Conservation (phyloP, 1,140 invertebrate genomes). For the Nasonia giraulti region DNA sequence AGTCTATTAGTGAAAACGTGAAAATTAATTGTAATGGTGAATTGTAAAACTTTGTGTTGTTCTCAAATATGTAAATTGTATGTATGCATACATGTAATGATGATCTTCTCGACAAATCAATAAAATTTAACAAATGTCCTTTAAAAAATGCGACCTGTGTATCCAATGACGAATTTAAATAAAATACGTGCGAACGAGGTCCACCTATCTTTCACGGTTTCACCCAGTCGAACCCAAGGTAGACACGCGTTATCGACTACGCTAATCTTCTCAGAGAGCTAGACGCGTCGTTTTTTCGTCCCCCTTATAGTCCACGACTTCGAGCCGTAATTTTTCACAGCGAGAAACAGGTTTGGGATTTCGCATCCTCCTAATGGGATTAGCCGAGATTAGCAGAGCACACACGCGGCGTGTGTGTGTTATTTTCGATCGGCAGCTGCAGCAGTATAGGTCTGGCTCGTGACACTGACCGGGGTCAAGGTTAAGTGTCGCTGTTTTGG, state of each 20-base stretch:
- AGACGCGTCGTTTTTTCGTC: not conserved
- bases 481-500: constrained; percentile 11
- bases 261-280: not conserved
- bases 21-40: no score
- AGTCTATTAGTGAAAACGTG: no score
- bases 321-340: not conserved
- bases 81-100: no score
- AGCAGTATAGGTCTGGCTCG: not conserved
- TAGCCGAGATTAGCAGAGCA: not conserved
- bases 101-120: no score
- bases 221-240: not conserved
- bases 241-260: not conserved
- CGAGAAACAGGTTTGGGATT: not conserved
- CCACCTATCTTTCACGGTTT: no score
- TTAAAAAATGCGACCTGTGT: no score
- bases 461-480: constrained; percentile 26
- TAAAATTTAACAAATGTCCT: no score
- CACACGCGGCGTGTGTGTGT: not conserved
- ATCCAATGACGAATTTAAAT: no score
- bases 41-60: no score
- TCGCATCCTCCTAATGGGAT: not conserved
- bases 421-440: constrained; percentile 7
- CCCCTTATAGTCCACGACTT: not conserved
- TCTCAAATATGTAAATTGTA: no score
- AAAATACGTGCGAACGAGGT: no score